Percentiles rank a stretch among this genome's conserved stretches.
These are phyloP conservation scores for Coleophora deauratella DNA, from an alignment of 2,888 invertebrate species.

Conservation along the genomic window DNA sequence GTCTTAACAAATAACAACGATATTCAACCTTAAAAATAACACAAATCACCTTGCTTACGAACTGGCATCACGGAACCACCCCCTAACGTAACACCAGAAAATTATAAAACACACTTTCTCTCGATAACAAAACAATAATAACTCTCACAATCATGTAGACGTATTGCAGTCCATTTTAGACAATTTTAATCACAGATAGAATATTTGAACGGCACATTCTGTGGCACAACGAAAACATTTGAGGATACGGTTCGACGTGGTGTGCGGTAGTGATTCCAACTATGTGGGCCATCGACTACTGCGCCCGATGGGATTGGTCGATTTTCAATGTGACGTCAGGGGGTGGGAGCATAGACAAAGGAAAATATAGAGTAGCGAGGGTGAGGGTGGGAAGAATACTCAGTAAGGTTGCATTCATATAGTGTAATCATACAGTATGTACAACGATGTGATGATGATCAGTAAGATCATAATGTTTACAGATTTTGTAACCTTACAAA, in stretches of 20 bases:
- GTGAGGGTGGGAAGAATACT: conserved; percentile 32
- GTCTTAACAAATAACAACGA: conserved; percentile 19
- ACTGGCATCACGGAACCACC: conserved; percentile 80
- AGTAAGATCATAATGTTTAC: too few relatives aligned
- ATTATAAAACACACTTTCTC: conserved; percentile 38
- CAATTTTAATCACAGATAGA: conserved; percentile 50
- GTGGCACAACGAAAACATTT: conserved; percentile 64
- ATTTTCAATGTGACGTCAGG: conserved; percentile 76
- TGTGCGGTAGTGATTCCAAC: conserved; percentile 55
- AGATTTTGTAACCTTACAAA: too few relatives aligned
- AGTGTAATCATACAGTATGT: too few relatives aligned
- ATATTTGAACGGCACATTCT: conserved; percentile 50
- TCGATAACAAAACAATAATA: conserved; percentile 46
- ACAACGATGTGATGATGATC: too few relatives aligned
- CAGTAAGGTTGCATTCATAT: not conserved
- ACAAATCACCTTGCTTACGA: conserved; percentile 81
- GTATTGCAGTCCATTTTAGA: conserved; percentile 48
- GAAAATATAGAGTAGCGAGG: conserved; percentile 36
- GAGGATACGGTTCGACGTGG: conserved; percentile 45
- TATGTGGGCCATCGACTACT: conserved; percentile 61
- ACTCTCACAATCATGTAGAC: conserved; percentile 41
- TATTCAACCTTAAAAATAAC: conserved; percentile 18
- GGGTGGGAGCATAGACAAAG: conserved; percentile 70
- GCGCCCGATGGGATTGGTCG: conserved; percentile 76
- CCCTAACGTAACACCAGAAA: conserved; percentile 61